phyloP scores from a whole-genome alignment of 2,797 vertebrate genomes.

The Limosa lapponica region DNA sequence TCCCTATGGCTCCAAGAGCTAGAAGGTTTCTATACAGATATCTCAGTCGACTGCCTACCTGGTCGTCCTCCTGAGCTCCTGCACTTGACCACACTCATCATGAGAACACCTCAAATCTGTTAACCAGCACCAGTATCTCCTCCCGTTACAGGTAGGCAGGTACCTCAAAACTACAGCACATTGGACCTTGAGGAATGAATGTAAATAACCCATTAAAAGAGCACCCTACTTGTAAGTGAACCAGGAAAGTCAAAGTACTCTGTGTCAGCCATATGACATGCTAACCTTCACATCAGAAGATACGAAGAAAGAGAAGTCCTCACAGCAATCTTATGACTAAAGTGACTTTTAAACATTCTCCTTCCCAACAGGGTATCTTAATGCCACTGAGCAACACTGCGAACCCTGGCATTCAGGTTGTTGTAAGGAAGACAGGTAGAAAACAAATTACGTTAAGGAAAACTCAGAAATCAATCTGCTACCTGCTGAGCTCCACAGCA shows the following conservation, averaged over 20 bases:
- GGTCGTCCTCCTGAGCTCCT: background rate
- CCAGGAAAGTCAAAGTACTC: background rate
- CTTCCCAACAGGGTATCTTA: background rate
- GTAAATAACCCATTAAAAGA: background rate
- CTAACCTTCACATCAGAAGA: background rate
- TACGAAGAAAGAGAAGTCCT: background rate
- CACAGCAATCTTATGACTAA: background rate
- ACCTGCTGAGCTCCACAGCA: background rate
- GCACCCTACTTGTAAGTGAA: background rate
- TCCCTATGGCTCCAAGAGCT: rapidly evolving
- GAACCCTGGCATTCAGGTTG: background rate
- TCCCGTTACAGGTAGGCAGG: background rate
- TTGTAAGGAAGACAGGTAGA: background rate
- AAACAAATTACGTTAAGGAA: background rate
- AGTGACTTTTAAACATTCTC: background rate
- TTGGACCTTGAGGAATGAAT: background rate
- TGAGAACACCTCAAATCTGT: background rate
- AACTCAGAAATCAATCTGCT: background rate
- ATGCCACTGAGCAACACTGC: rapidly evolving
- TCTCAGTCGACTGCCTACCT: background rate
- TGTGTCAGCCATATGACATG: background rate
- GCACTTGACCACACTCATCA: background rate
- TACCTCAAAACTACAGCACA: background rate
- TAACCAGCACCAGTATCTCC: background rate
- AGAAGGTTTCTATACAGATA: background rate